Conservation (phyloP, 2,113 vertebrate genomes). For the Panthera tigris region DNA sequence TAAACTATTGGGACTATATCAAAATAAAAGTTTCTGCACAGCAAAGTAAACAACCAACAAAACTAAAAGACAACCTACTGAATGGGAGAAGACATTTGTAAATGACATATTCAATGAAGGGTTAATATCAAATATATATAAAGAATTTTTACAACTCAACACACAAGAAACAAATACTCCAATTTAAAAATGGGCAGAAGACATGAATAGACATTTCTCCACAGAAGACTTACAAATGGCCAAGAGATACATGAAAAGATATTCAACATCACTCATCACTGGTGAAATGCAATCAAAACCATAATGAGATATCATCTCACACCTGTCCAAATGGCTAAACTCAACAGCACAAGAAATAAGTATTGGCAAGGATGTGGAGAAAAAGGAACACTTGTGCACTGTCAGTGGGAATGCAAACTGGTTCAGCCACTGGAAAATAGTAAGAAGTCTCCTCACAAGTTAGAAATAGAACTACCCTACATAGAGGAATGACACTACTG, state of each 20-base stretch:
- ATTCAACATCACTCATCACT: not conserved
- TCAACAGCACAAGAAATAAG: not conserved
- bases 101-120: not conserved
- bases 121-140: not conserved
- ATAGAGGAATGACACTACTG: not conserved
- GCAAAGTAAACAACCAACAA: not conserved
- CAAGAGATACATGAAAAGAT: not conserved
- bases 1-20: not conserved
- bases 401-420: not conserved
- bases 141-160: not conserved
- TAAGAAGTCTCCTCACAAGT: not conserved
- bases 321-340: not conserved
- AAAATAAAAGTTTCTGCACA: not conserved
- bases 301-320: not conserved
- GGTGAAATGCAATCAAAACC: not conserved
- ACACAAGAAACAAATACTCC: not conserved
- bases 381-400: not conserved
- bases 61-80: not conserved
- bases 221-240: not conserved
- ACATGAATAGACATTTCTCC: not conserved
- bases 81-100: not conserved
- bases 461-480: not conserved
- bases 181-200: not conserved
- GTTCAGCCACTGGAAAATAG: not conserved
- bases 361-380: not conserved